Base-by-base conservation (phyloP, 2,888 invertebrate species). In the Autographa gamma region DNA sequence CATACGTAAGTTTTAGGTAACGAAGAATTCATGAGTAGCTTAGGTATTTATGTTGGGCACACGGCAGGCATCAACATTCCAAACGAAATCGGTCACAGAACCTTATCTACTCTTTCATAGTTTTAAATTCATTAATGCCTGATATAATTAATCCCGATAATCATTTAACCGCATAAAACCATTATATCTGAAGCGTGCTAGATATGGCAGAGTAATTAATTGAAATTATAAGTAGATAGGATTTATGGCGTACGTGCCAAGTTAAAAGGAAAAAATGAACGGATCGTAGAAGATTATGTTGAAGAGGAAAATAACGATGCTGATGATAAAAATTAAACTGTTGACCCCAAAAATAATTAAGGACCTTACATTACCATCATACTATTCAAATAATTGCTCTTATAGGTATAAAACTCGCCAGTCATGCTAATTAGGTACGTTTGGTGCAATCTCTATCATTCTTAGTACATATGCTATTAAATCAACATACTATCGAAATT, bases 211-310 rank as follows among this genome's bases (percentile, higher is more conserved):
- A n/a, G 7, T 48, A n/a, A 48, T 48, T 48, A 48, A 48, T 48
- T 7, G 48, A 48, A 48, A 48, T 48, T 48, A 16, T 43, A 48
- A 48, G 48, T 4, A 16, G 48, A 48, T 48, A 48, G 48, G 48
- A 48, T 48, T 48, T 48, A 48, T 48, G 43, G 48, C 48, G 48
- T 48, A 48, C 48, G 48, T 48, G 48, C 48, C 48, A 48, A 11
- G 4, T 13, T 41, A 13, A 13, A 13, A 41, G 13, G 13, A 14
- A 14, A 43, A 43, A 43, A 43, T 43, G 6, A 14, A 48, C 48
- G n/a, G n/a, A n/a, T n/a, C n/a, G 16, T n/a, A n/a, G 6, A 48
- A 16, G 48, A 8, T 1, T 25, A 3, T 25, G 25, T n/a, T n/a
- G n/a, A n/a, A n/a, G n/a, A n/a, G n/a, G n/a, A n/a, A n/a, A n/a